A percentile compares a stretch with the other conserved stretches of the same genome.
These are phyloP conservation scores for Pachyuromys duprasi DNA, from an alignment of 2,797 vertebrate species.

Conservation along the genomic window DNA sequence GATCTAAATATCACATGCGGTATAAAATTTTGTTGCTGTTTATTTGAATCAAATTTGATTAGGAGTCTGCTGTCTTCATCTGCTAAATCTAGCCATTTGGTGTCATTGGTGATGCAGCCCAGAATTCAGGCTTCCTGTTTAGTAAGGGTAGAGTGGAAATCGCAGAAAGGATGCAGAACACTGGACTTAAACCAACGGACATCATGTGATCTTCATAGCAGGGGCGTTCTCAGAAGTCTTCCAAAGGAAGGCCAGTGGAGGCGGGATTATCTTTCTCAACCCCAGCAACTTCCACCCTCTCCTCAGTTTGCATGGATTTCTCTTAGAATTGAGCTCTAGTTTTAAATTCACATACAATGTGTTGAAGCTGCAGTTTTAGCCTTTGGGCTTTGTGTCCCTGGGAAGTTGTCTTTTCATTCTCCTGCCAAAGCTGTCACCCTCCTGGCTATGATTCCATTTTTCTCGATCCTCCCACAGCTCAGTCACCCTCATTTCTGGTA, in stretches of 20 bases:
- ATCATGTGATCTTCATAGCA: fast-evolving
- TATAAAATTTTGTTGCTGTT: background rate
- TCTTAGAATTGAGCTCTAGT: background rate
- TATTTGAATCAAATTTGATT: constrained; percentile 23
- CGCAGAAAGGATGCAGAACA: background rate
- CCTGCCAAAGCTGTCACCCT: background rate
- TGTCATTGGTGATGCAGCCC: background rate
- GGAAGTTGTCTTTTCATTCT: background rate
- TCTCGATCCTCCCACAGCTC: background rate
- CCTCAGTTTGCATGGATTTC: constrained; percentile 7
- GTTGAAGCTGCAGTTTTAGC: background rate
- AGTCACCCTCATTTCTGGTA: background rate
- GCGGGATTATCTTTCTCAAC: background rate
- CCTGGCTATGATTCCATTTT: background rate
- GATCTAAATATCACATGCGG: background rate
- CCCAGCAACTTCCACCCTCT: background rate
- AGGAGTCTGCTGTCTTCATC: constrained; percentile 10
- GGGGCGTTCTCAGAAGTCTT: background rate
- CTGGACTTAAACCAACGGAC: background rate
- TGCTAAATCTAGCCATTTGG: background rate
- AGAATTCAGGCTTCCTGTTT: background rate
- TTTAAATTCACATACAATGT: constrained; percentile 31
- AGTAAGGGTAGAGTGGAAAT: background rate
- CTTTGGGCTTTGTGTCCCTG: constrained; percentile 19
- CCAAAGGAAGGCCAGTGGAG: background rate